Base-by-base conservation (phyloP, 2,797 vertebrate genomes). In the Squalus acanthias region DNA sequence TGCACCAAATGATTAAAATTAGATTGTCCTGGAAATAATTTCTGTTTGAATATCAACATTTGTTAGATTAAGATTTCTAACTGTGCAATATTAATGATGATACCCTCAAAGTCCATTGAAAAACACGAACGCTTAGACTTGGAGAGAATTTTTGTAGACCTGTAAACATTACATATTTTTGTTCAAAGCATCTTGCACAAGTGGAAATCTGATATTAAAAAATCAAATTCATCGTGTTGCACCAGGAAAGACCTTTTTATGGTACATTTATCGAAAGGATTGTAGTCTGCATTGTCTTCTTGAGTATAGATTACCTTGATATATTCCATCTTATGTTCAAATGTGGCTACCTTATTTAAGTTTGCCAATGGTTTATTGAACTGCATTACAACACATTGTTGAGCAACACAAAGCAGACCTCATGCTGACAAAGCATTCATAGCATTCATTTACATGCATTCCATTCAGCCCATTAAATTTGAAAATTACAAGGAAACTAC, bases 401-500 rank as follows among this genome's bases (percentile, higher is more conserved):
- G 65, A 24, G 65, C 65, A 93, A 46, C 39, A 93, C 22, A 69
- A 93, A 39, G 65, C n/a, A 69, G 33, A 67, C 24, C 91, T 69
- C 91, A 3, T 93, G 91, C 63, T 93, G 91, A 93, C 91, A 46
- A 93, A 46, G 91, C 46, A 57, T 33, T 91, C 33, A 91, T 60
- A n/a, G 57, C 24, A 88, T 94, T 69, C 65, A 94, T 2, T 94
- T 94, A 24, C 93, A 72, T 95, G 50, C 94, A 57, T 57, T 17
- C 70, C 70, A 74, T 76, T 74, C 53, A 76, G 70, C 70, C 53
- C 26, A 33, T 76, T 50, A 6, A 33, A 33, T 95, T 74, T 57
- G 53, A 95, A 74, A 95, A 72, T 76, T 17, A 74, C 26, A 95
- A 95, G 26, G 94, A 95, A 46, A 65, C 91, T 69, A n/a, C 91